Conservation (phyloP, 2,888 invertebrate species). For the Stictocephala bisonia region DNA sequence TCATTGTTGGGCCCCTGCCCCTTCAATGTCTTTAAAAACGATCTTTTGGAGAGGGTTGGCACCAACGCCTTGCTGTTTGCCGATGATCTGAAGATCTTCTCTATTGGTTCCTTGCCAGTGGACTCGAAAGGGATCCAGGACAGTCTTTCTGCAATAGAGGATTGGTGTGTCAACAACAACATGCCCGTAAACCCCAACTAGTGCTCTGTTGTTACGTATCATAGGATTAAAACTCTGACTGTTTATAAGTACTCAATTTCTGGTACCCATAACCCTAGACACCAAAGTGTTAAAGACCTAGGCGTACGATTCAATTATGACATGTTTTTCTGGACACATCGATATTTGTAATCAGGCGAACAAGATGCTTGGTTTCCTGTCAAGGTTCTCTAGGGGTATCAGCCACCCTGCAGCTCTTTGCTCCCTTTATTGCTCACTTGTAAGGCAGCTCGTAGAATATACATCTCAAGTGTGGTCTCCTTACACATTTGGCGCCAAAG, state of each 20-base stretch:
- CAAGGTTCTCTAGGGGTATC: neutral
- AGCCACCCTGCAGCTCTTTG: neutral
- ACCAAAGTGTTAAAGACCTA: neutral
- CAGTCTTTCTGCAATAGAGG: neutral
- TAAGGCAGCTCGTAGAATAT: neutral
- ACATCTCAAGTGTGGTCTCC: slow-evolving; percentile 4
- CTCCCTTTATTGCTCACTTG: neutral
- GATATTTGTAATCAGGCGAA: neutral
- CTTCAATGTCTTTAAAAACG: slow-evolving; percentile 19
- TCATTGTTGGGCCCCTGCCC: slow-evolving; percentile 20
- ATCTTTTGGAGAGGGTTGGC: neutral
- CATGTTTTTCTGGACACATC: neutral
- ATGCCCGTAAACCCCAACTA: slow-evolving; percentile 9
- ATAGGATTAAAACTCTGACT: neutral
- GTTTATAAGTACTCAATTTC: neutral
- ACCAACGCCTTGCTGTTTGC: neutral
- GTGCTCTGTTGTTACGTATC: neutral
- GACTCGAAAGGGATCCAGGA: neutral
- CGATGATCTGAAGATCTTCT: slow-evolving; percentile 17
- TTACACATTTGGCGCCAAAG: neutral
- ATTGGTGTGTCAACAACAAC: neutral
- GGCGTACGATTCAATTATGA: neutral
- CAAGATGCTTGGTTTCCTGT: neutral
- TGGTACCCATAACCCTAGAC: neutral
- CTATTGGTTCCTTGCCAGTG: neutral